phyloP scores from a whole-genome alignment of 2,113 vertebrate genomes.

The Psilopsiagon aurifrons region DNA sequence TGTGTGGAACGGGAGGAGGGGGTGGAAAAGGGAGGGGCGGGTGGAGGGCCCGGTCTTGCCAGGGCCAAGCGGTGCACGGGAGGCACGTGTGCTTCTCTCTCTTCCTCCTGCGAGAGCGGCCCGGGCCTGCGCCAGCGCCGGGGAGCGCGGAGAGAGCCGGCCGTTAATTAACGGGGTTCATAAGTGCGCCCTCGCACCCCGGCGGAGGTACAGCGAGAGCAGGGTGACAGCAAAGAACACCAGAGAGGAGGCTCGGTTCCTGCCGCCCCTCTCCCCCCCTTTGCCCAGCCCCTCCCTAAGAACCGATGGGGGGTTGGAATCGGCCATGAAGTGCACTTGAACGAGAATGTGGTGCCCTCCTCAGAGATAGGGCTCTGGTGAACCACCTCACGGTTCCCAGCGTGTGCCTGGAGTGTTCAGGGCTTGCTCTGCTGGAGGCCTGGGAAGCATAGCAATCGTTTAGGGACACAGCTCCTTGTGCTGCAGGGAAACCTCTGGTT shows the following conservation, averaged over 20 bases:
- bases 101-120: too few species aligned
- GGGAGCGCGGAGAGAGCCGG: too few species aligned
- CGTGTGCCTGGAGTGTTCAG: background rate
- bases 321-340: accelerated
- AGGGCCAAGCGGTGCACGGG: background rate
- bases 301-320: background rate
- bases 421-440: background rate
- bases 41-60: background rate
- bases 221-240: background rate
- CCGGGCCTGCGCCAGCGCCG: background rate
- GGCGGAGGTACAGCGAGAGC: background rate
- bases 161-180: accelerated
- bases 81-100: background rate
- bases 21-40: background rate
- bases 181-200: background rate
- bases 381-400: accelerated
- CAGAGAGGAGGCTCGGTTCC: accelerated
- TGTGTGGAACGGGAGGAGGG: background rate
- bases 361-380: background rate
- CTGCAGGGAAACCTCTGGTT: accelerated
- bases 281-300: too few species aligned
- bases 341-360: accelerated
- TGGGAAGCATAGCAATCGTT: accelerated
- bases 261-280: accelerated
- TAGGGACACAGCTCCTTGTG: accelerated